Evolutionary conservation across 2,888 invertebrate genomes (phyloP).

Genomic region (Parnassius mnemosyne): DNA sequence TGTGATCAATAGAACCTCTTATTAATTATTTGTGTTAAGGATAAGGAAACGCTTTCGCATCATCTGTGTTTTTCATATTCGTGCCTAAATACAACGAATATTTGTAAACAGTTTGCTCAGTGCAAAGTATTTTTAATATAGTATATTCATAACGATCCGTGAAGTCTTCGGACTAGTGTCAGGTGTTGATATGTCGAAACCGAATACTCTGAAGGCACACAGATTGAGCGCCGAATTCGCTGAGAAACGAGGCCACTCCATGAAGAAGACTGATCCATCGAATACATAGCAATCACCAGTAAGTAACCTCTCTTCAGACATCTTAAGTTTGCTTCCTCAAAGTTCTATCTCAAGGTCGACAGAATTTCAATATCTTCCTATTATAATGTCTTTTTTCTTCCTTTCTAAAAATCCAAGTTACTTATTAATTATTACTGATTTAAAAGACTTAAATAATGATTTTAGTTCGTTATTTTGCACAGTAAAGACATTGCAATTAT

Average conservation of each 20-base stretch:
- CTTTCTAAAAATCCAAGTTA: too few species aligned
- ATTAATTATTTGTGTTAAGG: slow-evolving; percentile 75
- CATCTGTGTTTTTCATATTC: slow-evolving; percentile 42
- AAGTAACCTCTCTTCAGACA: slow-evolving; percentile 43
- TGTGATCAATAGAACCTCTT: slow-evolving; percentile 73
- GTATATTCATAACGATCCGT: slow-evolving; percentile 17
- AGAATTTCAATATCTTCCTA: neutral
- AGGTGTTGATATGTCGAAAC: slow-evolving; percentile 70
- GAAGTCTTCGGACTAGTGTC: slow-evolving; percentile 36
- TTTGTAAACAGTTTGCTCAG: slow-evolving; percentile 50
- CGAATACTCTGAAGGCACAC: slow-evolving; percentile 72
- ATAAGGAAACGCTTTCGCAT: slow-evolving; percentile 52
- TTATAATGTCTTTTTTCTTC: too few species aligned
- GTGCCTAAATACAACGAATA: slow-evolving; percentile 39
- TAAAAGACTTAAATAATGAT: too few species aligned
- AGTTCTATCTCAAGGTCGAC: neutral
- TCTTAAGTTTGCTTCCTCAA: slow-evolving; percentile 3
- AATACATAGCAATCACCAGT: slow-evolving; percentile 77
- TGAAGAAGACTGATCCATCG: slow-evolving; percentile 68
- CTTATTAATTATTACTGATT: too few species aligned
- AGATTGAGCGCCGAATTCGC: slow-evolving; percentile 76
- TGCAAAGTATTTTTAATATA: slow-evolving; percentile 41
- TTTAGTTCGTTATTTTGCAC: too few species aligned
- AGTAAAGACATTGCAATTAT: too few species aligned
- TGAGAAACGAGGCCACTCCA: slow-evolving; percentile 63